phyloP scores from a whole-genome alignment of 1,140 invertebrate genomes.

The Conus ventricosus region DNA sequence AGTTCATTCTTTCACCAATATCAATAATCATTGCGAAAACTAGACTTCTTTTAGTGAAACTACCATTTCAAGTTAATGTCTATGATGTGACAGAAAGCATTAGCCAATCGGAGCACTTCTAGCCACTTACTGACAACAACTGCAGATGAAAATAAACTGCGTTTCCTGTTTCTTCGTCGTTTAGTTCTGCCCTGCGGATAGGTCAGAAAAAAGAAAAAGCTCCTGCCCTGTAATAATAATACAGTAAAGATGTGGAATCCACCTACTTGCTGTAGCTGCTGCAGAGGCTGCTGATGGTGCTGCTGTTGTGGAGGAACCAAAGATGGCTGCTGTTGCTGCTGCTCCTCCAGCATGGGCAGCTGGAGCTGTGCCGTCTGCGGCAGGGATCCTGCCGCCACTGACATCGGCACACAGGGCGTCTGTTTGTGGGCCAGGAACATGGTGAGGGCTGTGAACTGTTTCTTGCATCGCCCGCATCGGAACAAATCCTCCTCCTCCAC shows the following conservation, averaged over 20 bases:
- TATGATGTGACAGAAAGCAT: no score
- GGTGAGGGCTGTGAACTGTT: constrained; percentile 79
- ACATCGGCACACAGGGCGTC: constrained; percentile 60
- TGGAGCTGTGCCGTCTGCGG: constrained; percentile 27
- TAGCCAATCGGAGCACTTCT: no score
- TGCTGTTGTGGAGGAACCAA: constrained; percentile 25
- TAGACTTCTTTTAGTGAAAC: no score
- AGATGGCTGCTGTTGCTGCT: constrained; percentile 28
- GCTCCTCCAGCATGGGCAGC: constrained; percentile 38
- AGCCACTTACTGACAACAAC: no score
- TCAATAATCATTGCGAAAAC: no score
- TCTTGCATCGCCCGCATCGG: constrained; percentile 83
- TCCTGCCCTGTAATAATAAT: no score
- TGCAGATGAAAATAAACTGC: no score
- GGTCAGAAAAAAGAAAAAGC: no score
- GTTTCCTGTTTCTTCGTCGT: no score
- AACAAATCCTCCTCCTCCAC: constrained; percentile 81
- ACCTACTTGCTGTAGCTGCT: constrained; percentile 38
- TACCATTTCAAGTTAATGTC: no score
- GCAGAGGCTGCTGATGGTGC: constrained; percentile 16
- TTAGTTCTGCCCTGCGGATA: no score
- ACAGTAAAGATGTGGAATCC: not conserved
- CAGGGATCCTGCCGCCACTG: constrained; percentile 27
- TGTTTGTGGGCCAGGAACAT: constrained; percentile 80
- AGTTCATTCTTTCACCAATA: no score